Percentiles rank a stretch among this genome's conserved stretches.
These are phyloP conservation scores for Tetheella fluctuosa DNA, from an alignment of 2,888 invertebrate genomes.

Conservation along the genomic window DNA sequence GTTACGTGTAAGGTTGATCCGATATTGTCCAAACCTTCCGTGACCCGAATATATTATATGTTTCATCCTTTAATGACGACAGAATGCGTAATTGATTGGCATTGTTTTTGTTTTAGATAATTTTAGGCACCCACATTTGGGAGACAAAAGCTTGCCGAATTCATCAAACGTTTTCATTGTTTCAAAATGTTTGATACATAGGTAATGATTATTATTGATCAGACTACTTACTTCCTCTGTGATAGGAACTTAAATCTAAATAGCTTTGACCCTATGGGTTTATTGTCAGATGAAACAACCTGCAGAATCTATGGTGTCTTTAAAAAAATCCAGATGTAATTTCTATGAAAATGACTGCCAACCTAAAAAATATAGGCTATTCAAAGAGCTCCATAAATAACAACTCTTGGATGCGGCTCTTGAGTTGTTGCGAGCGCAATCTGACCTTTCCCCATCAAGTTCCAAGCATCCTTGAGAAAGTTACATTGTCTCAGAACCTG, in stretches of 20 bases:
- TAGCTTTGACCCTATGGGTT: no score
- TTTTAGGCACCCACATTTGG: not conserved
- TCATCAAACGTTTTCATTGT: not conserved
- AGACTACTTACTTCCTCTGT: no score
- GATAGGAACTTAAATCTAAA: no score
- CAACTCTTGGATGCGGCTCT: not conserved
- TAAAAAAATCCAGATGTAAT: no score
- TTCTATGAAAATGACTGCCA: not conserved
- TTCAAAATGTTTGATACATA: no score
- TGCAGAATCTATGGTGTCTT: no score
- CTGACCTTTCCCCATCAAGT: not conserved
- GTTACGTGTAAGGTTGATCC: not conserved
- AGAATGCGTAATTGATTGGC: conserved; percentile 24
- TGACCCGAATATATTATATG: not conserved
- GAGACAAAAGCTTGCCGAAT: conserved; percentile 1
- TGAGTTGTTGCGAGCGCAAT: not conserved
- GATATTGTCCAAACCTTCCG: not conserved
- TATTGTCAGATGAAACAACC: no score
- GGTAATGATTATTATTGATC: no score
- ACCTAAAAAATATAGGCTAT: not conserved
- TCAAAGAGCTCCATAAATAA: not conserved
- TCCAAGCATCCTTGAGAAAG: conserved; percentile 11
- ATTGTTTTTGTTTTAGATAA: not conserved
- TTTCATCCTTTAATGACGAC: conserved; percentile 15
- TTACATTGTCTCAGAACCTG: conserved; percentile 11